Conservation (phyloP, 2,797 vertebrate genomes). For the Chaunax sp. region DNA sequence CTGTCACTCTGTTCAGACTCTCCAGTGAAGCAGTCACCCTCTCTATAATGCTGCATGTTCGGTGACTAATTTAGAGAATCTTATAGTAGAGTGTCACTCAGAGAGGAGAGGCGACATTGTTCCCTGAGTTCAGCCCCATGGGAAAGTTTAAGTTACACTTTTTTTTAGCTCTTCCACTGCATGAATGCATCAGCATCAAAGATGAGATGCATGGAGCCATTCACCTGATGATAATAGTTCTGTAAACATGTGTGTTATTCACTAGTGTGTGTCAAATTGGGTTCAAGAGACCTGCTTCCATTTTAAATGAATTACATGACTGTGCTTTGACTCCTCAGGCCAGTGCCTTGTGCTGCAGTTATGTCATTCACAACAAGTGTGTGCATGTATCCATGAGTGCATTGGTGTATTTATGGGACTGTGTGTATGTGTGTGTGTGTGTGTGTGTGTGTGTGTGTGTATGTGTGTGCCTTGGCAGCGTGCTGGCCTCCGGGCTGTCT, state of each 20-base stretch:
- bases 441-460: not conserved
- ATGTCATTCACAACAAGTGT: not conserved
- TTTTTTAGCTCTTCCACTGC: not conserved
- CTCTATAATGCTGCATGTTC: not conserved
- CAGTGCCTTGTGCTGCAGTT: not conserved
- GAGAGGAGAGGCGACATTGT: not conserved
- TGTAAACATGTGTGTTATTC: not conserved
- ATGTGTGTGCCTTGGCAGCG: slow-evolving; percentile 3
- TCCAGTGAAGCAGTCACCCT: slow-evolving; percentile 16
- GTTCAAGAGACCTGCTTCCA: not conserved
- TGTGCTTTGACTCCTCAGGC: slow-evolving; percentile 1
- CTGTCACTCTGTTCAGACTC: not conserved
- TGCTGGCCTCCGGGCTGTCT: slow-evolving; percentile 14
- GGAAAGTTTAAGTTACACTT: slow-evolving; percentile 34
- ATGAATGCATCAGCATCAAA: slow-evolving; percentile 10
- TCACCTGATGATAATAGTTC: not conserved
- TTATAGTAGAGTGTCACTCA: too few species aligned
- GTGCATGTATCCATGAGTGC: too few species aligned
- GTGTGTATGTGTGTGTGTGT: slow-evolving; percentile 1
- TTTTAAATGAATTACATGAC: not conserved
- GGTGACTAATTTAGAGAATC: slow-evolving; percentile 8
- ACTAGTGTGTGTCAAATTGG: not conserved
- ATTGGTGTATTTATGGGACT: not conserved
- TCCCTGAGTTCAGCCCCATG: not conserved
- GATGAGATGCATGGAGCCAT: not conserved